Base-by-base conservation (phyloP, 2,888 invertebrate genomes). In the Polietes domitor region DNA sequence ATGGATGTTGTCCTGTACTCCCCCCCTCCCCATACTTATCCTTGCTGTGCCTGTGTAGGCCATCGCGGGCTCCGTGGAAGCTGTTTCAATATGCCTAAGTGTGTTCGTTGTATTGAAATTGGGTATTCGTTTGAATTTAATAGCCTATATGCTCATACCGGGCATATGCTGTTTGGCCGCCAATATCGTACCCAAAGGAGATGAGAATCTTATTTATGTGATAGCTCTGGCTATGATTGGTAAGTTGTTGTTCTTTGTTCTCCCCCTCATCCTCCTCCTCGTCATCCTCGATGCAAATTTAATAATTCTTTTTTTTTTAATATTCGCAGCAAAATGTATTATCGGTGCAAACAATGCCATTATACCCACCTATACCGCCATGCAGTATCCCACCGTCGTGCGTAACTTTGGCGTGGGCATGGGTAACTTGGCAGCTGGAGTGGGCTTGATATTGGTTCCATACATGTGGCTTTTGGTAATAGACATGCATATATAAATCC, bases 281-380 rank as follows among this genome's bases (percentile, higher is more conserved):
- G 61, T 65, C 24, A 53, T 28, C 24, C 47, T 68, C 58, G 75
- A 63, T 77, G 43, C 47, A 85, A 83, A 82, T 83, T 74, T 61
- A 70, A 68, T 55, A 77, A 47, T 15, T 21, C n/a, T n/a, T n/a
- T n/a, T n/a, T n/a, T n/a, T n/a, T n/a, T 79, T 55, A 76, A 41
- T 80, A 37, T n/a, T 74, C 75, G 41, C 80, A 92, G 95, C 94
- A 80, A 96, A 96, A 92, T 96, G 96, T 88, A 94, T 95, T 41
- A 95, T 96, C 80, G 95, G 96, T 12, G 94, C 95, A 0, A 95
- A 95, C 19, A 97, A 96, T 90, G 96, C 95, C 90, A 95, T 96
- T 89, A 93, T 96, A 90, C 96, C 96, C 0, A 95, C 95, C 65
- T 95, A 94, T 90, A 95, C 95, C 0, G 95, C 95, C 1, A 95